Conservation (phyloP, 2,113 vertebrate genomes). For the Myiopsitta monachus region DNA sequence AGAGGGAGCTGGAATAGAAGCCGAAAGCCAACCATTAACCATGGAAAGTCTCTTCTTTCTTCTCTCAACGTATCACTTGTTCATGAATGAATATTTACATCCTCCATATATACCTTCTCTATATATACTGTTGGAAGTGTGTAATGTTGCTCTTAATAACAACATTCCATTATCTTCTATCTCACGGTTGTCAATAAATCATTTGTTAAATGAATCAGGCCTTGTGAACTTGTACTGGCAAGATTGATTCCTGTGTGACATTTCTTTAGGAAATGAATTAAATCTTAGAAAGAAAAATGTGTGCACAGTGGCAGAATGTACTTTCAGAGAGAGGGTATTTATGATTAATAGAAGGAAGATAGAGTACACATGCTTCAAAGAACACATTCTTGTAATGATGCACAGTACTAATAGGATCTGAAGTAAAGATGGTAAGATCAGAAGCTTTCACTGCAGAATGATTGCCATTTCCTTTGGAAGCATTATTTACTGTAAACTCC, state of each 20-base stretch:
- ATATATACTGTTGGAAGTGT: not conserved
- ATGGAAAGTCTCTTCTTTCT: not conserved
- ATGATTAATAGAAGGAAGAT: conserved; percentile 45
- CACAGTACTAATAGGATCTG: conserved; percentile 29
- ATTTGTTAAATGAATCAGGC: conserved; percentile 35
- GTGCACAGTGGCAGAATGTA: conserved; percentile 11
- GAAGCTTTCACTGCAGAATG: conserved; percentile 37
- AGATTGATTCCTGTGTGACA: conserved; percentile 44
- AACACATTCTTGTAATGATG: conserved; percentile 58
- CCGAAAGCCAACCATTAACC: not conserved
- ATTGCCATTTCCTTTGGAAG: conserved; percentile 52
- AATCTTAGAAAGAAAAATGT: conserved; percentile 40
- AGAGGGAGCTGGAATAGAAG: not conserved
- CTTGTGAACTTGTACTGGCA: conserved; percentile 21
- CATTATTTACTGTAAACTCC: conserved; percentile 52
- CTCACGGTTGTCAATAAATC: conserved; percentile 37
- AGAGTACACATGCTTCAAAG: conserved; percentile 52
- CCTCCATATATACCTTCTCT: not conserved
- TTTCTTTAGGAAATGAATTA: conserved; percentile 54
- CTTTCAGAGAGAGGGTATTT: conserved; percentile 40
- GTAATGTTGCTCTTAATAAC: conserved; percentile 11
- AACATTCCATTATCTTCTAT: conserved; percentile 43
- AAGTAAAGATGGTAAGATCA: conserved; percentile 52
- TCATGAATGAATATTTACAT: not conserved
- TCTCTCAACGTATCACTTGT: not conserved